Conservation (phyloP, 2,888 invertebrate species). For the Pasiphila rectangulata region DNA sequence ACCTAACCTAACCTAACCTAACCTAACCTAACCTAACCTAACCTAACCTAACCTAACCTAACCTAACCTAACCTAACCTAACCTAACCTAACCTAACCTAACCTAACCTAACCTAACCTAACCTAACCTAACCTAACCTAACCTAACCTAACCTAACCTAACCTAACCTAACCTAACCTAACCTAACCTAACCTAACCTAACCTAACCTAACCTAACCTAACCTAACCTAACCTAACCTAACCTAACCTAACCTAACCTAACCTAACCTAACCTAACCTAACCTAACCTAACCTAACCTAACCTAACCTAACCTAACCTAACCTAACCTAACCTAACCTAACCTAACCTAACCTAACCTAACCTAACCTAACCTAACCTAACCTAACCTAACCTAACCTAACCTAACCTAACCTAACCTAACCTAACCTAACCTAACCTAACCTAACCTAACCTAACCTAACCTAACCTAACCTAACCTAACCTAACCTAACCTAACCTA, state of each 20-base stretch:
- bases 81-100: constrained; percentile 29
- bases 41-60: constrained; percentile 22
- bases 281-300: constrained; percentile 29
- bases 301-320: constrained; percentile 29
- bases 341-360: constrained; percentile 24
- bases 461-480: constrained; percentile 31
- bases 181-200: constrained; percentile 28
- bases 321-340: constrained; percentile 25
- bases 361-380: constrained; percentile 25
- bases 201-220: constrained; percentile 24
- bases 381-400: constrained; percentile 28
- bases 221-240: constrained; percentile 25
- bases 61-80: constrained; percentile 31
- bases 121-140: constrained; percentile 27
- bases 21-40: too few species aligned
- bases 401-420: constrained; percentile 29
- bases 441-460: constrained; percentile 31
- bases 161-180: constrained; percentile 27
- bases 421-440: constrained; percentile 31
- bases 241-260: constrained; percentile 24
- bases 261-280: constrained; percentile 22
- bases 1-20: too few species aligned
- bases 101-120: constrained; percentile 28
- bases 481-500: constrained; percentile 20
- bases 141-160: constrained; percentile 25